Base-by-base conservation (phyloP, 1,140 invertebrate species). In the Drosophila chauvacae region DNA sequence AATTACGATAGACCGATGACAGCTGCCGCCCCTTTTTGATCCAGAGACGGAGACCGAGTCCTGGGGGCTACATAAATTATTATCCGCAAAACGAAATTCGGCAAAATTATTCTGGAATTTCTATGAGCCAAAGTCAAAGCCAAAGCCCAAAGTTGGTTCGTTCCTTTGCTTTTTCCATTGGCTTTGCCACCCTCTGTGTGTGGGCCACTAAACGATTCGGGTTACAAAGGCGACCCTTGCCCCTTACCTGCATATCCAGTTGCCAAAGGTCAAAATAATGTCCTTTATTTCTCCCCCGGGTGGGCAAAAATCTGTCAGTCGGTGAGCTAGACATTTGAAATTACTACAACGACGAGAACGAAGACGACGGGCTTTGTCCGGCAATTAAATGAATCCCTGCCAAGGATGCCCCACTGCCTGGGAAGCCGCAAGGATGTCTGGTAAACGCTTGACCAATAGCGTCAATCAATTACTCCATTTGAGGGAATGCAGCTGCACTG, bases 1-100 rank as follows among this genome's bases (percentile, higher is more conserved):
- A 86, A 86, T 85, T 84, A 84, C 76, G 82, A 85, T 55, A 58
- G 76, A 71, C 65, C 69, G 83, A 57, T 62, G 69, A 59, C 74
- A 77, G 74, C 74, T 77, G 74, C 51, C 72, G 33, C 28, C 20
- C 41, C 26, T 9, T 11, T 59, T 70, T 51, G 55, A 55, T 57
- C 53, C 42, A 18, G n/a, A 28, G 23, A 39, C 11, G 48, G 30
- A 33, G 20, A 57, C 61, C 5, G 1, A 6, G 48, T 39, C n/a
- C 16, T n/a, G 13, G 10, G 28, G 56, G 51, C 20, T 39, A 56
- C 44, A 42, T 23, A 75, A 57, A 57, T 57, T 64, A 75, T 75
- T 56, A 42, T 56, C 30, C 58, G 53, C 16, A 7, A 42, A 44
- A 51, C 45, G 41, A 71, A 74, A 75, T 75, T 64, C 56, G 37